Conservation (phyloP, 23 tunicate genomes). For the Diplosoma virens region DNA sequence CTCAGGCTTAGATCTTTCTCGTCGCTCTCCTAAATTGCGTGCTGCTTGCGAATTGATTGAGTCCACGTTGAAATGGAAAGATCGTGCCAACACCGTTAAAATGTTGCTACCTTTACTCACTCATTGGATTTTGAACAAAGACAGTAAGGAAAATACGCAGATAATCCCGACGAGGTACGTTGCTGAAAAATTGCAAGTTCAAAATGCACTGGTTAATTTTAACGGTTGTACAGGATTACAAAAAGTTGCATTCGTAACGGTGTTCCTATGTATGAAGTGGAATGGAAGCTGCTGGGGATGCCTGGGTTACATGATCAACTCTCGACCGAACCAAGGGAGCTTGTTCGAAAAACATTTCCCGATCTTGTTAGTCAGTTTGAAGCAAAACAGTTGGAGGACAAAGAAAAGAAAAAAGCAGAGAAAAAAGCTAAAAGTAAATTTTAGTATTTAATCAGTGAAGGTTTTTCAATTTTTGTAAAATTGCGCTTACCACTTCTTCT, state of each 20-base stretch:
- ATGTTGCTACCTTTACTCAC: constrained; percentile 44
- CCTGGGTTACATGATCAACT: not conserved
- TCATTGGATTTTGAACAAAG: not conserved
- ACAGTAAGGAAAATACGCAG: not conserved
- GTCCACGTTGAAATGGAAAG: constrained; percentile 37
- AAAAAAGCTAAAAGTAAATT: constrained; percentile 3
- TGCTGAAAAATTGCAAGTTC: not conserved
- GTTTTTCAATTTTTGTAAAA: too few species aligned
- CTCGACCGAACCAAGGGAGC: not conserved
- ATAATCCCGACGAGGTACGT: not conserved
- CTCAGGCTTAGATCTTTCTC: not conserved
- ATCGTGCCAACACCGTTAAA: not conserved
- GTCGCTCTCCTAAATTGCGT: constrained; percentile 13
- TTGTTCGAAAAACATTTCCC: not conserved
- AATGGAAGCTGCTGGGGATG: not conserved
- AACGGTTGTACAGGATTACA: not conserved
- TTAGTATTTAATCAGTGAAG: too few species aligned
- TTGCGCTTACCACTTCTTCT: too few species aligned
- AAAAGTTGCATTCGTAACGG: not conserved
- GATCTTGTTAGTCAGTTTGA: not conserved
- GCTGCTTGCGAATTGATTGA: constrained; percentile 9
- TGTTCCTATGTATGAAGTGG: constrained; percentile 9
- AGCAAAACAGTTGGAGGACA: not conserved
- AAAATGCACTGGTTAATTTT: not conserved
- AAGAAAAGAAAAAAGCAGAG: constrained; percentile 29